Evolutionary conservation across 2,113 vertebrate species (phyloP).

Genomic region (Onychostruthus taczanowskii): DNA sequence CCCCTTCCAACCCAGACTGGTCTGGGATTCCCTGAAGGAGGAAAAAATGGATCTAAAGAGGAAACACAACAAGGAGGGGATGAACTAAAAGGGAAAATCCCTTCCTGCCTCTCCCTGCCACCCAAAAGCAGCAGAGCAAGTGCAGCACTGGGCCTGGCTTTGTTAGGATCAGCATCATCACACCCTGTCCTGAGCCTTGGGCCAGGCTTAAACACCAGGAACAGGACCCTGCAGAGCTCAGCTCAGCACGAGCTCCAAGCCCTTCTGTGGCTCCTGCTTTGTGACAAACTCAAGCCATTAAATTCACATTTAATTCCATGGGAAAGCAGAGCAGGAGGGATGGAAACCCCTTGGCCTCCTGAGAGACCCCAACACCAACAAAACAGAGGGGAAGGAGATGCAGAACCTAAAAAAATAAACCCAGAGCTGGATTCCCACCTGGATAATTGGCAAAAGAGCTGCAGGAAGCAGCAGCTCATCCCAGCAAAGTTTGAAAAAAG

Average conservation of each 20-base stretch:
- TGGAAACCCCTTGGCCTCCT: not conserved
- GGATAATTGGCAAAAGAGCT: not conserved
- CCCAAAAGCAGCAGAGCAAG: not conserved
- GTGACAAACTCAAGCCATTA: not conserved
- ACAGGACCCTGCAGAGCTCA: not conserved
- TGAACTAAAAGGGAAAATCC: not conserved
- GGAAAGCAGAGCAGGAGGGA: not conserved
- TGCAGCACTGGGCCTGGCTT: rapidly evolving
- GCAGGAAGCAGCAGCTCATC: not conserved
- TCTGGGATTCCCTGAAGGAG: not conserved
- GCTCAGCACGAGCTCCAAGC: not conserved
- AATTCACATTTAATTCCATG: not conserved
- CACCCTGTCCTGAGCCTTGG: not conserved
- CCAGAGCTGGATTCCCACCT: not conserved
- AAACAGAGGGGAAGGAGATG: rapidly evolving
- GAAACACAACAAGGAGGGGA: not conserved
- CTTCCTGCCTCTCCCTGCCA: not conserved
- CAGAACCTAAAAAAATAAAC: not conserved
- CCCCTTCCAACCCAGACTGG: not conserved
- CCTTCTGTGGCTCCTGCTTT: not conserved
- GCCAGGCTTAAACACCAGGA: not conserved
- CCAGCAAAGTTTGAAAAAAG: not conserved
- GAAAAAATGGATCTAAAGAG: not conserved
- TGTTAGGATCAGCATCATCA: rapidly evolving
- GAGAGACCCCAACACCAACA: not conserved